Percentiles rank a stretch among this genome's conserved stretches.
Evolutionary conservation across 2,113 vertebrate genomes (phyloP).

Genomic region (Poeciliopsis occidentalis): DNA sequence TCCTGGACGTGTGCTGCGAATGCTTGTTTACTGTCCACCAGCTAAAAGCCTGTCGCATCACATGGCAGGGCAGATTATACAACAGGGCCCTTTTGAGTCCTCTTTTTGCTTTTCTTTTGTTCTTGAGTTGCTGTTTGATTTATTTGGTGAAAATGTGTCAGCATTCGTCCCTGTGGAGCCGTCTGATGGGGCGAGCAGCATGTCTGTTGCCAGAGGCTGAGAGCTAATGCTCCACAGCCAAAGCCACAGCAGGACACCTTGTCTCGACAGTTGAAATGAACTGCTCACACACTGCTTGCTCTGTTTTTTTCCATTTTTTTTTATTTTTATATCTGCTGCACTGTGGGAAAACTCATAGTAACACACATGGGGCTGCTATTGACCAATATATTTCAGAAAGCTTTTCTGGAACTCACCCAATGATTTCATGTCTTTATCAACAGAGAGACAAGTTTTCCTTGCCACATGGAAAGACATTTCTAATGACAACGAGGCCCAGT

Average conservation of each 20-base stretch:
- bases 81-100: neutral
- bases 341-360: neutral
- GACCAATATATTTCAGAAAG: neutral
- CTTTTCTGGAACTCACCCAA: constrained; percentile 2
- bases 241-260: constrained; percentile 36
- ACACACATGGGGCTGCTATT: neutral
- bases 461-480: constrained; percentile 99
- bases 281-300: neutral
- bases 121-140: constrained; percentile 27
- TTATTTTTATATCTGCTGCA: neutral
- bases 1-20: constrained; percentile 12
- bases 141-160: constrained; percentile 26
- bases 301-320: neutral
- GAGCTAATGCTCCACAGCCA: constrained; percentile 30
- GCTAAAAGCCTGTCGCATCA: neutral
- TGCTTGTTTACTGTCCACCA: constrained; percentile 5
- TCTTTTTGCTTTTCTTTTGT: constrained; percentile 1
- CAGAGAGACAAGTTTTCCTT: constrained; percentile 96
- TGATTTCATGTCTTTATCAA: constrained; percentile 45
- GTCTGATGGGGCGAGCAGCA: constrained; percentile 33
- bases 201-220: constrained; percentile 30
- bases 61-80: neutral
- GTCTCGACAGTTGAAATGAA: constrained; percentile 10
- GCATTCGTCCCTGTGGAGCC: constrained; percentile 24
- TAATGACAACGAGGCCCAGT: constrained; percentile 94